These are phyloP conservation scores for Oncorhynchus clarkii DNA, from an alignment of 2,113 vertebrate species.

Conservation along the genomic window DNA sequence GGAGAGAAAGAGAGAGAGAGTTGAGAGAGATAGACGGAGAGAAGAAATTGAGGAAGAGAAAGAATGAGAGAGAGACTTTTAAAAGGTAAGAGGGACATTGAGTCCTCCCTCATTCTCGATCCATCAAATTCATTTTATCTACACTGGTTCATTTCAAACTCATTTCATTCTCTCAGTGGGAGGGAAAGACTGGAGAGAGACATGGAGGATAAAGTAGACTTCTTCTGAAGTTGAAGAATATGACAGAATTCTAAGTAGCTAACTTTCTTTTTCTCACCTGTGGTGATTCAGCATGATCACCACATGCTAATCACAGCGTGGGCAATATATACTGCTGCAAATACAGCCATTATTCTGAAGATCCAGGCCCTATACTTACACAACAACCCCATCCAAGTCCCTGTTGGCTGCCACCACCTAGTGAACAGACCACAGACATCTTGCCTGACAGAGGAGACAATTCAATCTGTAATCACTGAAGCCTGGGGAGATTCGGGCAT, in stretches of 20 bases:
- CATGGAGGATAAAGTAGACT: not conserved
- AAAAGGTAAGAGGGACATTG: no score
- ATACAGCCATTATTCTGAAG: not conserved
- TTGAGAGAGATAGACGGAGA: not conserved
- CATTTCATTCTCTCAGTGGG: not conserved
- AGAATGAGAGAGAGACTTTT: no score
- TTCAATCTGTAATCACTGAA: conserved; percentile 3
- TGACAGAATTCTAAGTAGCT: not conserved
- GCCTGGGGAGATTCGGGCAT: not conserved
- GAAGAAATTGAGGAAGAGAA: not conserved
- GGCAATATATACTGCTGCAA: not conserved
- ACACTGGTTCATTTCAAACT: not conserved
- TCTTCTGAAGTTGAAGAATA: not conserved
- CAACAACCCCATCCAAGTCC: not conserved
- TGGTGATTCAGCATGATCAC: not conserved
- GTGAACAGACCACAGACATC: not conserved
- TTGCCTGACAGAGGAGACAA: not conserved
- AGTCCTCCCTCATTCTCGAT: not conserved
- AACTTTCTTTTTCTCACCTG: not conserved
- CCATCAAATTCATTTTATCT: not conserved
- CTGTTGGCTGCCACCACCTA: not conserved
- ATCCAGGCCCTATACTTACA: not conserved
- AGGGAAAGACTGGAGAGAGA: not conserved
- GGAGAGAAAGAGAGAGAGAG: no score
- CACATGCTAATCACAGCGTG: not conserved